phyloP scores from a whole-genome alignment of 2,113 vertebrate genomes.

The Eudyptes chrysolophus region DNA sequence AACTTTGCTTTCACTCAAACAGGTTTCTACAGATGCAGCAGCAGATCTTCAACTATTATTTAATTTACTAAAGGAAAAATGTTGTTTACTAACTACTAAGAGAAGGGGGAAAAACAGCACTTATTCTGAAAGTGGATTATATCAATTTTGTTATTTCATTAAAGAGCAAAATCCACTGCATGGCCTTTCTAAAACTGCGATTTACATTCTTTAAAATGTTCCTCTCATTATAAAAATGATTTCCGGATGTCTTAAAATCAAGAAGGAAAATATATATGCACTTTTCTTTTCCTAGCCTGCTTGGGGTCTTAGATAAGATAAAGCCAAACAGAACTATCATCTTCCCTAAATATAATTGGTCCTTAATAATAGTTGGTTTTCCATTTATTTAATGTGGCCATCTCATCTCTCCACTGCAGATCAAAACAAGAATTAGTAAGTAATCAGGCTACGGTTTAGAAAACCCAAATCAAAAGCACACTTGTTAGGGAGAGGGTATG shows the following conservation, averaged over 20 bases:
- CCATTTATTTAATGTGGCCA: not conserved
- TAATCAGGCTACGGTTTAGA: conserved; percentile 3
- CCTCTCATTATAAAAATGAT: not conserved
- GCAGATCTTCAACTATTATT: not conserved
- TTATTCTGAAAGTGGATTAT: not conserved
- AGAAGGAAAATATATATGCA: not conserved
- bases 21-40: not conserved
- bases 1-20: not conserved
- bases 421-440: not conserved
- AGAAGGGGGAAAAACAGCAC: not conserved
- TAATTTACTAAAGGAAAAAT: not conserved
- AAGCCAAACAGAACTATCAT: not conserved
- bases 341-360: not conserved
- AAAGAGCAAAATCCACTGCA: not conserved
- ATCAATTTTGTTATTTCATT: not conserved
- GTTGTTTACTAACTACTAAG: not conserved
- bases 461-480: conserved; percentile 6
- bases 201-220: not conserved
- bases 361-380: not conserved
- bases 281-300: not conserved
- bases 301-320: not conserved
- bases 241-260: not conserved
- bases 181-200: not conserved
- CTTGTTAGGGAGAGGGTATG: conserved; percentile 65
- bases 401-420: not conserved